Percentiles rank a stretch among this genome's conserved stretches.
Evolutionary conservation across 2,888 invertebrate species (phyloP).

Genomic region (Lochmaea capreae): DNA sequence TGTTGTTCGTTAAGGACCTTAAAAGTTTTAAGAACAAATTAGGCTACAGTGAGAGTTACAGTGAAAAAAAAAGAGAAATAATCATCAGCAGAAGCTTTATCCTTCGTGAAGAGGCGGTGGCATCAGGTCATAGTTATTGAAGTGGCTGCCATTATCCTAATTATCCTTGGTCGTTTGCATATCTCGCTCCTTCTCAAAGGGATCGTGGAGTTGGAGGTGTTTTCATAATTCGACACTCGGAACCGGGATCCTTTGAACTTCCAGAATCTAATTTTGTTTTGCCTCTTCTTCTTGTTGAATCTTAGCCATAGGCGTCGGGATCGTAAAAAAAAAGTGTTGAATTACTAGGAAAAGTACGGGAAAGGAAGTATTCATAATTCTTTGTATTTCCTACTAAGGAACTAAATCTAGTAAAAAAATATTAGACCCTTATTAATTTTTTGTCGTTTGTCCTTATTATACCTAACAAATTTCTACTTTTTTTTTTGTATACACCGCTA

Average conservation of each 20-base stretch:
- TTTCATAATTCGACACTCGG: slow-evolving; percentile 65
- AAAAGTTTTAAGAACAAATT: slow-evolving; percentile 15
- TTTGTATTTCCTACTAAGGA: too few relatives aligned
- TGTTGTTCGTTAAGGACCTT: neutral
- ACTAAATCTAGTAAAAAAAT: too few relatives aligned
- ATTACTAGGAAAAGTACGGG: neutral
- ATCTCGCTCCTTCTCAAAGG: slow-evolving; percentile 64
- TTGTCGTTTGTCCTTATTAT: too few relatives aligned
- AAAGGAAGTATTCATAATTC: too few relatives aligned
- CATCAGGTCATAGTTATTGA: slow-evolving; percentile 58
- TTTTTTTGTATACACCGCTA: too few relatives aligned
- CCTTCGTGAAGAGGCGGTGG: slow-evolving; percentile 27
- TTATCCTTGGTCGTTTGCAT: slow-evolving; percentile 67
- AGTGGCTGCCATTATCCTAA: slow-evolving; percentile 67
- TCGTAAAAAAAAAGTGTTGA: neutral
- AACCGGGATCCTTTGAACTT: slow-evolving; percentile 64
- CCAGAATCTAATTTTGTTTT: slow-evolving; percentile 64
- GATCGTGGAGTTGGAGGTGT: slow-evolving; percentile 65
- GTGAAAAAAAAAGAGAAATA: slow-evolving; percentile 2
- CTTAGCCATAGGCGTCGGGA: slow-evolving; percentile 4
- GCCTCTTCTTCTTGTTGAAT: slow-evolving; percentile 13
- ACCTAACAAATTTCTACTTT: too few relatives aligned
- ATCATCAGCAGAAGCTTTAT: slow-evolving; percentile 16
- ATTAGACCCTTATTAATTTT: too few relatives aligned
- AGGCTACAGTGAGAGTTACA: slow-evolving; percentile 4